These are phyloP conservation scores for Meganola albula DNA, from an alignment of 2,888 invertebrate species.

Conservation along the genomic window DNA sequence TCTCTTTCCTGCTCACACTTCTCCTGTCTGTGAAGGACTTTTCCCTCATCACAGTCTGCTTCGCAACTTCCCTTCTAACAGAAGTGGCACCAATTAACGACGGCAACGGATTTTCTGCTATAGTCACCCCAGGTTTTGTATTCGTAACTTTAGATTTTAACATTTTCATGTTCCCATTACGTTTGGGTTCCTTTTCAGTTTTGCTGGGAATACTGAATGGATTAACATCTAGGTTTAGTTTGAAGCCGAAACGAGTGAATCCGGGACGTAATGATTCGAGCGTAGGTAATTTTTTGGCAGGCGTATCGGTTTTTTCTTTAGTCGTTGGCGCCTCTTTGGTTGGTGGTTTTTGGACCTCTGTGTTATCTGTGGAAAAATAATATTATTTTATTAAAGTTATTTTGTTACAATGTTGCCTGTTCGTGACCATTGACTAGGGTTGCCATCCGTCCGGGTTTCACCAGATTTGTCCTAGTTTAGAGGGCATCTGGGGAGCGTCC, in stretches of 20 bases:
- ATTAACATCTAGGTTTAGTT: slow-evolving; percentile 57
- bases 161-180: slow-evolving; percentile 6
- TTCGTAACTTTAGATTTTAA: slow-evolving; percentile 21
- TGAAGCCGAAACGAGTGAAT: slow-evolving; percentile 72
- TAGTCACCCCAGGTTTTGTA: slow-evolving; percentile 22
- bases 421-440: no score
- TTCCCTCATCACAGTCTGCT: slow-evolving; percentile 54
- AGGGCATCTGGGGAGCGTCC: no score
- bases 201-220: slow-evolving; percentile 54
- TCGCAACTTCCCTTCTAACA: slow-evolving; percentile 41
- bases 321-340: slow-evolving; percentile 20
- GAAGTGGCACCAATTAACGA: slow-evolving; percentile 44
- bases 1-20: slow-evolving; percentile 48
- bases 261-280: slow-evolving; percentile 41
- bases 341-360: no score
- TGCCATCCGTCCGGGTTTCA: no score
- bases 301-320: slow-evolving; percentile 34
- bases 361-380: slow-evolving; percentile 12
- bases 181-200: slow-evolving; percentile 10
- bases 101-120: no score
- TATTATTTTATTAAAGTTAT: not conserved
- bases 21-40: slow-evolving; percentile 54
- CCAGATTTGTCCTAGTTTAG: no score
- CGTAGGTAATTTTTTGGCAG: slow-evolving; percentile 35
- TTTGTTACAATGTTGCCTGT: no score